Evolutionary conservation across 2,797 vertebrate genomes (phyloP).

Genomic region (Melopsittacus undulatus): DNA sequence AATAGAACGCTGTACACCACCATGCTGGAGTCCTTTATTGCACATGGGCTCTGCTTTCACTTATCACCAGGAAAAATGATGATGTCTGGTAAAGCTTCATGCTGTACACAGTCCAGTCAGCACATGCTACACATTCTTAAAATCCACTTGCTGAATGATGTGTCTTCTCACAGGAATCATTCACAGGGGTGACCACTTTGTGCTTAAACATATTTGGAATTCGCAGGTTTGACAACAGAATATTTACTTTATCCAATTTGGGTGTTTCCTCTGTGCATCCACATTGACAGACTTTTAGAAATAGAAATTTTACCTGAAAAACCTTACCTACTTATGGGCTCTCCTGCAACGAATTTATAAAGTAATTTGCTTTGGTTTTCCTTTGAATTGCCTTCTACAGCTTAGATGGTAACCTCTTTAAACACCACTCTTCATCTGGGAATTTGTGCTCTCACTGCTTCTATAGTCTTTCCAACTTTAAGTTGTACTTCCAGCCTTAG

Average conservation of each 20-base stretch:
- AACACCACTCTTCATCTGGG: not conserved
- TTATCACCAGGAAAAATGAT: not conserved
- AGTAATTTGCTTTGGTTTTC: not conserved
- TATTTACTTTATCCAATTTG: not conserved
- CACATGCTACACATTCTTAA: not conserved
- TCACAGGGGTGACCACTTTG: not conserved
- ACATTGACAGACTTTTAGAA: not conserved
- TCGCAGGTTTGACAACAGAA: not conserved
- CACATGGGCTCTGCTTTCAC: not conserved
- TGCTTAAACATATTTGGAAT: not conserved
- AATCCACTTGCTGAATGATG: not conserved
- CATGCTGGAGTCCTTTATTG: not conserved
- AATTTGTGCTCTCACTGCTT: not conserved
- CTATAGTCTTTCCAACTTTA: not conserved
- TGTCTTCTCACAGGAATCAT: not conserved
- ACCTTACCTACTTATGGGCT: not conserved
- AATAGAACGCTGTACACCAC: not conserved
- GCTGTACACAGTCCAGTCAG: accelerated
- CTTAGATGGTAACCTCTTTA: not conserved
- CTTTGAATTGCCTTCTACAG: not conserved
- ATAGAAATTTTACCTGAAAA: not conserved
- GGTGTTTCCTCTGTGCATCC: not conserved
- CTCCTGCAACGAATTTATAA: not conserved
- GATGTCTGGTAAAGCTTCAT: not conserved
- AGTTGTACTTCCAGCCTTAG: not conserved